phyloP scores from a whole-genome alignment of 2,797 vertebrate genomes.

The Microcaecilia unicolor region DNA sequence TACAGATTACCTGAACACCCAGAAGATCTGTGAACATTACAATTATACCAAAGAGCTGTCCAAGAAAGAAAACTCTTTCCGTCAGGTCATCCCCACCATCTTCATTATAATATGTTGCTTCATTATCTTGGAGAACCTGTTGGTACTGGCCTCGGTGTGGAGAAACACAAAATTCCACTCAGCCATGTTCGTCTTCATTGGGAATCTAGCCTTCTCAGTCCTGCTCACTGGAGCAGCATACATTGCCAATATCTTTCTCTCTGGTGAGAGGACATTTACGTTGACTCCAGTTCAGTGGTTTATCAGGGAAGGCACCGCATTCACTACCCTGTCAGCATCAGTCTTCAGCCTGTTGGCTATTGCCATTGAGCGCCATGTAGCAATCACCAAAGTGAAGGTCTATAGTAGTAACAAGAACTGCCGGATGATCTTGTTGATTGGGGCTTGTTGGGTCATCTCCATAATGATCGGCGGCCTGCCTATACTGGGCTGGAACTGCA shows the following conservation, averaged over 20 bases:
- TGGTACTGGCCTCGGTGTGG: conserved; percentile 78
- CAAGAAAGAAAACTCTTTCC: conserved; percentile 1
- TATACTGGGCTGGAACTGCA: conserved; percentile 94
- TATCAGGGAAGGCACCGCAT: conserved; percentile 83
- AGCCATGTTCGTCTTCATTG: conserved; percentile 95
- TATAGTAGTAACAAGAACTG: conserved; percentile 79
- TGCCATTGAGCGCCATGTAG: conserved; percentile 86
- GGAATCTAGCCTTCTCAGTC: conserved; percentile 87
- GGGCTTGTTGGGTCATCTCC: conserved; percentile 83
- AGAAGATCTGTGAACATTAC: conserved; percentile 71
- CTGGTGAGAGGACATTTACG: conserved; percentile 64
- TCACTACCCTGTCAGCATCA: conserved; percentile 83
- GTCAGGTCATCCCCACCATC: conserved; percentile 43
- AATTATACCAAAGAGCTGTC: conserved; percentile 58
- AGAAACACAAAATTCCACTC: conserved; percentile 92
- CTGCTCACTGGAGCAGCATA: conserved; percentile 82
- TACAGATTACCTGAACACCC: conserved; percentile 69
- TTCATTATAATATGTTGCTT: conserved; percentile 75
- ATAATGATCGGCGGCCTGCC: conserved; percentile 81
- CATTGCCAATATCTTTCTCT: conserved; percentile 80
- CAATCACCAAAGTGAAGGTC: conserved; percentile 84
- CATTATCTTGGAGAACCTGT: conserved; percentile 85
- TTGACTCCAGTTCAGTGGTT: conserved; percentile 86
- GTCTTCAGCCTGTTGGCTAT: conserved; percentile 92
- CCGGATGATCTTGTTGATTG: conserved; percentile 86